Evolutionary conservation across 2,797 vertebrate species (phyloP).

Genomic region (Salmo trutta): DNA sequence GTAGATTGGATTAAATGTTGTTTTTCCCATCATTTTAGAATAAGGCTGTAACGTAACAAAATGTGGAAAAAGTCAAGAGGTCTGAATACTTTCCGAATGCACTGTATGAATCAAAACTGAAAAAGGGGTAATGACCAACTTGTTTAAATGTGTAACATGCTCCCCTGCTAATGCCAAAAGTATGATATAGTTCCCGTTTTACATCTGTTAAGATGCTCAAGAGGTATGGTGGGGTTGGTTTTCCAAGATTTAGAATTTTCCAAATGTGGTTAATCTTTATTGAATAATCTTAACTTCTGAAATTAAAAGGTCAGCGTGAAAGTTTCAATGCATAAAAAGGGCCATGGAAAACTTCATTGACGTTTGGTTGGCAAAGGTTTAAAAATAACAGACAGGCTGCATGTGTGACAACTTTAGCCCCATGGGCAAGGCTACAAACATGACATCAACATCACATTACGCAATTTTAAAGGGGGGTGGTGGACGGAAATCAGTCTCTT

Average conservation of each 20-base stretch:
- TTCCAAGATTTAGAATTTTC: constrained; percentile 36
- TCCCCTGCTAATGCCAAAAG: constrained; percentile 37
- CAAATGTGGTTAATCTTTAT: constrained; percentile 62
- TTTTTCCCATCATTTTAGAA: background rate
- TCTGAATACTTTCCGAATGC: too few relatives aligned
- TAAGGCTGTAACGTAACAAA: background rate
- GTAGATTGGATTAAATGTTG: background rate
- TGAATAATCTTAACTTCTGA: constrained; percentile 61
- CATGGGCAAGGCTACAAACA: constrained; percentile 62
- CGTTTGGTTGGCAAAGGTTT: constrained; percentile 70
- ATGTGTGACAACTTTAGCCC: constrained; percentile 64
- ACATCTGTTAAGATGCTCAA: constrained; percentile 29
- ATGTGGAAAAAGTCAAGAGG: background rate
- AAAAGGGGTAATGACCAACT: too few relatives aligned
- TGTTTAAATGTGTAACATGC: constrained; percentile 32
- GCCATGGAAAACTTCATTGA: constrained; percentile 75
- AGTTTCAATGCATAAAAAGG: constrained; percentile 62
- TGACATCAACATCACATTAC: constrained; percentile 71
- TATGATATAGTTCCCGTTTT: constrained; percentile 29
- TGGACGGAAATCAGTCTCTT: constrained; percentile 58
- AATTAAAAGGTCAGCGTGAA: constrained; percentile 71
- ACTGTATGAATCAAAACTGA: too few relatives aligned
- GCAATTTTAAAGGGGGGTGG: constrained; percentile 53
- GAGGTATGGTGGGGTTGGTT: constrained; percentile 27
- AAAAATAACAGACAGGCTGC: constrained; percentile 73